phyloP scores from a whole-genome alignment of 2,888 invertebrate species.

The Ectemnius continuus region DNA sequence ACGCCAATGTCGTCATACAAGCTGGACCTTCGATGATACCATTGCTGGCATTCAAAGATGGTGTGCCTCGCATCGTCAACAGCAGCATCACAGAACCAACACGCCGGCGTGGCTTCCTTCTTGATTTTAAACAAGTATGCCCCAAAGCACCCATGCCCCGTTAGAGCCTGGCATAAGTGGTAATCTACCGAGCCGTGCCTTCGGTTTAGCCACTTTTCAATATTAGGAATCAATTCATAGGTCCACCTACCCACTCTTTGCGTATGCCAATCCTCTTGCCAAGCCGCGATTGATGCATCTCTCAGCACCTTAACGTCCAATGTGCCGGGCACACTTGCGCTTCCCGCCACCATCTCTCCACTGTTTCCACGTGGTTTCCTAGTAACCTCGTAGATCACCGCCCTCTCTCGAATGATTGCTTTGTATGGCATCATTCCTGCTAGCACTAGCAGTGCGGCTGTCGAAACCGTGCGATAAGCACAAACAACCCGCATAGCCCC shows the following conservation, averaged over 20 bases:
- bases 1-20: not conserved
- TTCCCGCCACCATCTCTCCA: no score
- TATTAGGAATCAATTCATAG: not conserved
- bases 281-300: no score
- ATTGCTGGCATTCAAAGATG: not conserved
- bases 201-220: not conserved
- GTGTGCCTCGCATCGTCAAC: not conserved
- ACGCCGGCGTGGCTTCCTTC: not conserved
- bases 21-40: not conserved
- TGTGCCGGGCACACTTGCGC: no score
- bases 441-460: not conserved
- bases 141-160: not conserved
- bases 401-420: not conserved
- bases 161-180: not conserved
- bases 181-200: not conserved
- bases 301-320: no score
- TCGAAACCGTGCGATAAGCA: not conserved
- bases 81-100: not conserved
- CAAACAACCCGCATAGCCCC: not conserved
- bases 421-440: not conserved
- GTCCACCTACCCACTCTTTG: not conserved
- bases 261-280: not conserved
- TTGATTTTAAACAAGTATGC: not conserved
- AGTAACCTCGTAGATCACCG: not conserved
- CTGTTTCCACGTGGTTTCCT: no score